Evolutionary conservation across 2,888 invertebrate species (phyloP), one percentile per base, ranked within the genome.

Genomic region (Xylophagus ater): DNA sequence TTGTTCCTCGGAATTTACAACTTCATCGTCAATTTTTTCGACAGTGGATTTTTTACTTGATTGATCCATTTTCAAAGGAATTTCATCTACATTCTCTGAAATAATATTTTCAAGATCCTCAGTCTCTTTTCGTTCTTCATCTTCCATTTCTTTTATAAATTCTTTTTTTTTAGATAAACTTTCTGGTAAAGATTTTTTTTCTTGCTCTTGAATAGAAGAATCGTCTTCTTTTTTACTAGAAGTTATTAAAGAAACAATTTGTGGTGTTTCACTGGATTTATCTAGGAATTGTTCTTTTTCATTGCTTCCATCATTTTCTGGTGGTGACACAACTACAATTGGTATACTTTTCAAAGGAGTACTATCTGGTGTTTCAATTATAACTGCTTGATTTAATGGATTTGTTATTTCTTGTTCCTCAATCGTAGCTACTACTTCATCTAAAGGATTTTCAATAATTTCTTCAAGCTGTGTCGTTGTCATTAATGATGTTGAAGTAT

Each of bases 401-500:
- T 8, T 23, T 8, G 6, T 23, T 10, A 23, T 10, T 23, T 23
- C 23, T 10, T 23, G 23, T 23, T 23, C 23, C 10, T 23, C 23
- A 23, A 23, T 23, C 10, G 23, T 6, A 6, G 10, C 23, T 10
- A 23, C 23, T 23, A 10, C 23, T 8, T n/a, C n/a, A n/a, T n/a
- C n/a, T n/a, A 10, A 23, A 10, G 10, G 23, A 23, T 23, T 23
- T 23, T 23, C 23, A 23, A 23, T 10, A 8, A 23, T 10, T 10
- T 7, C 20, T 39, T 7, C 24, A 10, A 20, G 18, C 25, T 4
- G 30, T 13, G 7, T 13, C 25, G 8, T 33, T 17, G 8, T 33
- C 20, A 26, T 31, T 37, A 2, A 31, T 31, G 13, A 37, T 37
- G 19, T 31, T 31, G 4, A 37, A n/a, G n/a, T n/a, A n/a, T n/a